Evolutionary conservation across 2,797 vertebrate genomes (phyloP).

Genomic region (Schizothorax lantsangensis): DNA sequence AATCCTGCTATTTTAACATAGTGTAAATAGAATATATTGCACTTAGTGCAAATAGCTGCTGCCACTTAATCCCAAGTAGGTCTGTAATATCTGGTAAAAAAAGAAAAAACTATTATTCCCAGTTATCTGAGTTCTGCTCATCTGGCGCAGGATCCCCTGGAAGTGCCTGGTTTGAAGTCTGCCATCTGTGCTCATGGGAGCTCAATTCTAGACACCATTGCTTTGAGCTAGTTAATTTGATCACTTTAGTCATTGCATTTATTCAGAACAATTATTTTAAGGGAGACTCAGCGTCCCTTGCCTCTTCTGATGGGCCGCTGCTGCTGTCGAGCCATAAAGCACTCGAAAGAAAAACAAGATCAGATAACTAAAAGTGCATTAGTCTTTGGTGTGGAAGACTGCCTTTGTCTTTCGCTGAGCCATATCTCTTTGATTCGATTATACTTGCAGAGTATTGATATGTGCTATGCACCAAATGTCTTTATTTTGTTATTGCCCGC

Average conservation of each 20-base stretch:
- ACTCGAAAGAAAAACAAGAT: background rate
- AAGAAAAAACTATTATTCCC: background rate
- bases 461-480: background rate
- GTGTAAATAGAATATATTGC: background rate
- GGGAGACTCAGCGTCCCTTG: background rate
- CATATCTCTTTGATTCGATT: background rate
- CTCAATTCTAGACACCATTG: background rate
- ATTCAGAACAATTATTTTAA: background rate
- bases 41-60: background rate
- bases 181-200: background rate
- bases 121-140: background rate
- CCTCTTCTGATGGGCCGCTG: background rate
- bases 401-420: background rate
- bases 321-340: background rate
- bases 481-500: background rate
- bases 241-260: background rate
- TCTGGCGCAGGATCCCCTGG: background rate
- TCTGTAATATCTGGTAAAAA: background rate
- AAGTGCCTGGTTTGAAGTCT: too few relatives aligned
- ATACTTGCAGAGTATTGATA: conserved; percentile 8
- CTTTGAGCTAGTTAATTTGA: background rate
- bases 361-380: background rate
- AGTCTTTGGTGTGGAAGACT: conserved; percentile 5
- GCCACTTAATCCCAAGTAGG: background rate
- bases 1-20: background rate